These are phyloP conservation scores for Cryptotis parvus DNA, from an alignment of 2,113 vertebrate species.

Conservation along the genomic window DNA sequence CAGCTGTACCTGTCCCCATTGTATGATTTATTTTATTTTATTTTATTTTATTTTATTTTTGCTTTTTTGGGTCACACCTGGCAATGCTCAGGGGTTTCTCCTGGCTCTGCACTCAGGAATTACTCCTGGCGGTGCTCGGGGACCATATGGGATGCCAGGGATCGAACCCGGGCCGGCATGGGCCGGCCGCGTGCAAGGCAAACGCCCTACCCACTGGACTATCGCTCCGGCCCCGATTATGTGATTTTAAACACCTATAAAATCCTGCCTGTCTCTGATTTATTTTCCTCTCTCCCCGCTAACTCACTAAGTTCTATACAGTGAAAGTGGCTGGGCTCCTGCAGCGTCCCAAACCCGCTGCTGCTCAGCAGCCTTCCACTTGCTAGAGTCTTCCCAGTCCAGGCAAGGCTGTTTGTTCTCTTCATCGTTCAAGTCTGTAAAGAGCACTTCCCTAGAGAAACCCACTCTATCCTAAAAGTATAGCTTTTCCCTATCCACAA, in stretches of 20 bases:
- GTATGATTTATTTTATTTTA: no score
- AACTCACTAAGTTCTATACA: not conserved
- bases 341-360: not conserved
- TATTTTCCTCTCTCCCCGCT: not conserved
- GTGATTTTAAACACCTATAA: not conserved
- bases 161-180: no score
- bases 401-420: not conserved
- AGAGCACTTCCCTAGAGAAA: conserved; percentile 15
- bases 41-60: no score
- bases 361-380: not conserved
- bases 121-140: no score
- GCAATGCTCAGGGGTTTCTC: no score
- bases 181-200: no score
- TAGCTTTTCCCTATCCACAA: not conserved
- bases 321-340: not conserved
- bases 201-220: no score
- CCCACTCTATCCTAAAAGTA: not conserved
- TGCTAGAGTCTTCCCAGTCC: not conserved
- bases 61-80: no score
- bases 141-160: no score
- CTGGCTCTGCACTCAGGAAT: no score
- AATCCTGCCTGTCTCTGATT: not conserved
- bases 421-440: not conserved
- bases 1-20: no score
- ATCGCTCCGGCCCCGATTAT: no score